Evolutionary conservation across 2,797 vertebrate species (phyloP).

Genomic region (Acanthopagrus latus): DNA sequence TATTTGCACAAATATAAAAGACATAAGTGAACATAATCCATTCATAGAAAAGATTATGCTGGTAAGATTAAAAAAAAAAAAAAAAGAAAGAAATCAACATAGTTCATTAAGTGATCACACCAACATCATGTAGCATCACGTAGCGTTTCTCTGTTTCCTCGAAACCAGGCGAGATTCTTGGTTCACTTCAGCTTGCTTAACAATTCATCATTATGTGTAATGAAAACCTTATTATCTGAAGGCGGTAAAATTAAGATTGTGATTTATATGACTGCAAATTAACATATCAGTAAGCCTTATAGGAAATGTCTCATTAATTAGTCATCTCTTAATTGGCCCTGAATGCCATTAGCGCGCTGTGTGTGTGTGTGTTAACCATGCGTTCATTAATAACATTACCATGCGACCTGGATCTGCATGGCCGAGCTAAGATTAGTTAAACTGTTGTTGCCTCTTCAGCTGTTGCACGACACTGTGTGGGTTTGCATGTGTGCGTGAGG

Average conservation of each 20-base stretch:
- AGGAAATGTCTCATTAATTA: slow-evolving; percentile 84
- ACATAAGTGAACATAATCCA: background rate
- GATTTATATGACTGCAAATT: slow-evolving; percentile 78
- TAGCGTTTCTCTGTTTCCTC: background rate
- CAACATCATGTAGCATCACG: background rate
- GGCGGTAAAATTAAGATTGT: slow-evolving; percentile 65
- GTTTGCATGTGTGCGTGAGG: slow-evolving; percentile 17
- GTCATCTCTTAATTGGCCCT: slow-evolving; percentile 80
- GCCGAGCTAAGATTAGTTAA: slow-evolving; percentile 59
- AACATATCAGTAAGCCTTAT: slow-evolving; percentile 80
- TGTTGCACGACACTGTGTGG: slow-evolving; percentile 24
- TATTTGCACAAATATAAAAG: background rate
- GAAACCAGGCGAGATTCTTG: slow-evolving; percentile 6
- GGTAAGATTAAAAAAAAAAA: background rate
- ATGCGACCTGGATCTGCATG: slow-evolving; percentile 41
- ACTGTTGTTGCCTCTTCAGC: slow-evolving; percentile 46
- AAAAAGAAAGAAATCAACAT: background rate
- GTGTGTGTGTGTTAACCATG: slow-evolving; percentile 61
- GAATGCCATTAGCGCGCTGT: slow-evolving; percentile 68
- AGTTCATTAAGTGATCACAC: background rate
- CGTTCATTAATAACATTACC: slow-evolving; percentile 69
- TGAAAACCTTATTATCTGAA: slow-evolving; percentile 65
- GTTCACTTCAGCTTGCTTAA: slow-evolving; percentile 29
- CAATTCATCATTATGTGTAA: slow-evolving; percentile 59
- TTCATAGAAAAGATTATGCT: background rate